Base-by-base conservation (phyloP, 2,797 vertebrate genomes). In the Melanotaenia maccullochi region DNA sequence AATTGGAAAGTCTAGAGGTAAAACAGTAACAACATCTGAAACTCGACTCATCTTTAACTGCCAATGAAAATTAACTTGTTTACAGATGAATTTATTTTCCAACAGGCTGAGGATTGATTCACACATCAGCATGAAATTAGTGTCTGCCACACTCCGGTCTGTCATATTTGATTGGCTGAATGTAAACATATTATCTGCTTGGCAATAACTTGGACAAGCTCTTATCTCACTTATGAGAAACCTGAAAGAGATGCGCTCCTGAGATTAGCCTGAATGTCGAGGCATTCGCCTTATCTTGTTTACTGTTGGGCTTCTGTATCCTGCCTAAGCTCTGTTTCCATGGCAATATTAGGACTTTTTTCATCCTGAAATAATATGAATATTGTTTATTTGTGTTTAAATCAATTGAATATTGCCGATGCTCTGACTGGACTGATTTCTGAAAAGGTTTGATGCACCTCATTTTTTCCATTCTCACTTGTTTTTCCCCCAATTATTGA, bases 151-250 rank as follows among this genome's bases (percentile, higher is more conserved):
- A 2, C 58, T 66, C 28, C n/a, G 59, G 33, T 60, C 5, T 66
- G 61, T 67, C 62, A 1, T 13, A 22, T 74, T 47, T 56, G 73
- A 85, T 71, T 71, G 78, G 64, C 58, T 18, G 63, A 58, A 20
- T 52, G 77, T 32, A 57, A 78, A 81, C 73, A 57, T 28, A 25
- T 60, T 51, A 62, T 71, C 72, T 75, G 59, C 25, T n/a, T 55
- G 59, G 55, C 79, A 79, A 78, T 71, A 84, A 84, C 62, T 79
- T 55, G 62, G 68, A 83, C 76, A 22, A 71, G 77, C 81, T 82
- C 73, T 78, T 83, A 85, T 90, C 88, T 84, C 55, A n/a, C 71
- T 84, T 71, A 85, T 76, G 81, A 83, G 76, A 62, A 84, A 83
- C 56, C 75, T 70, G 79, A 76, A 60, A 44, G 65, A 79, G 79